phyloP scores from a whole-genome alignment of 2,888 invertebrate species.

The Luperina testacea region DNA sequence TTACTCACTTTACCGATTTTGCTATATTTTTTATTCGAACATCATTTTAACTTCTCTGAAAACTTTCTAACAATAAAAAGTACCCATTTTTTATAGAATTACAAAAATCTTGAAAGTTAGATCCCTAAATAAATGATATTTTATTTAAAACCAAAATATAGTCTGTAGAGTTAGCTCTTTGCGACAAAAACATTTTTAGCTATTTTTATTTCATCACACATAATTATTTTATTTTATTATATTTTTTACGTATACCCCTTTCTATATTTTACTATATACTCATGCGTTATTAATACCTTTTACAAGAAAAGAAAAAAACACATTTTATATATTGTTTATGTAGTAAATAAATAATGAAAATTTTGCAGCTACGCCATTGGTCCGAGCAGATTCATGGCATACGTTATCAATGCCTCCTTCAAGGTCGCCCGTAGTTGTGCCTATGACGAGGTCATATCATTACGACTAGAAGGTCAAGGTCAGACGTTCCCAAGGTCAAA shows the following conservation, averaged over 20 bases:
- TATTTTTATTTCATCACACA: slow-evolving; percentile 35
- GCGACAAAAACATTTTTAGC: slow-evolving; percentile 23
- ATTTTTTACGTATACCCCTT: slow-evolving; percentile 20
- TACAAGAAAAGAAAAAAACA: not conserved
- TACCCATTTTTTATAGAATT: not conserved
- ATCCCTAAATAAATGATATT: slow-evolving; percentile 1
- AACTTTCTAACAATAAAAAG: slow-evolving; percentile 62
- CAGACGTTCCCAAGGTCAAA: slow-evolving; percentile 70
- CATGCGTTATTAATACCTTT: slow-evolving; percentile 12
- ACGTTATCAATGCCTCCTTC: slow-evolving; percentile 89
- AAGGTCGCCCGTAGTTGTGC: slow-evolving; percentile 85
- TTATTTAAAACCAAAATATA: slow-evolving; percentile 25
- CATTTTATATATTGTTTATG: slow-evolving; percentile 20
- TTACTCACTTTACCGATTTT: slow-evolving; percentile 25
- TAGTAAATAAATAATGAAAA: slow-evolving; percentile 55
- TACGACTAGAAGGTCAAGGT: slow-evolving; percentile 75
- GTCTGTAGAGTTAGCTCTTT: slow-evolving; percentile 43
- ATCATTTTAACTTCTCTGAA: slow-evolving; percentile 15
- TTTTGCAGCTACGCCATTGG: slow-evolving; percentile 88
- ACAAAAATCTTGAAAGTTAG: slow-evolving; percentile 24
- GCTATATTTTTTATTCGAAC: slow-evolving; percentile 24
- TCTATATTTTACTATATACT: slow-evolving; percentile 18
- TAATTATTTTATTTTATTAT: slow-evolving; percentile 5
- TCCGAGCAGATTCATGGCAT: slow-evolving; percentile 90
- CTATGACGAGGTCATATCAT: slow-evolving; percentile 74